Percentiles rank a stretch among this genome's conserved stretches.
Conservation (phyloP, 2,888 invertebrate genomes). For the Tuta absoluta region DNA sequence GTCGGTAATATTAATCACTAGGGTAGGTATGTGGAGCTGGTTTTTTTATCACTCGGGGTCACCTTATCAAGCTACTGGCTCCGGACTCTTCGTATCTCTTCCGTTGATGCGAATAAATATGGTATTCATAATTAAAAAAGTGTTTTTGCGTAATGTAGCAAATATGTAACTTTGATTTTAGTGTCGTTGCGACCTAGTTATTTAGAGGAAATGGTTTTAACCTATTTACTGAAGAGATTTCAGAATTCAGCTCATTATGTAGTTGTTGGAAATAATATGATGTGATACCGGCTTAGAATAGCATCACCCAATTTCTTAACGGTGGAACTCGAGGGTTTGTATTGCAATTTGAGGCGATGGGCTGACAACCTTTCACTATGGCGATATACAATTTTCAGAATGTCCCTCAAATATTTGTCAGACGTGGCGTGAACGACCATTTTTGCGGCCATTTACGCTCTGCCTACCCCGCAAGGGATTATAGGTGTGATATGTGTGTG, state of each 20-base stretch:
- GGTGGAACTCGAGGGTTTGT: too few species aligned
- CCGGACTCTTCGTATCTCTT: slow-evolving; percentile 11
- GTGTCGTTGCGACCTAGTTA: neutral
- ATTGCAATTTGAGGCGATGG: too few species aligned
- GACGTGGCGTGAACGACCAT: too few species aligned
- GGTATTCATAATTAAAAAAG: neutral
- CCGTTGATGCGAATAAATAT: slow-evolving; percentile 5
- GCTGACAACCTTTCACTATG: too few species aligned
- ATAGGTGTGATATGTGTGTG: too few species aligned
- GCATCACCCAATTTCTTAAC: too few species aligned
- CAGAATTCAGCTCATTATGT: neutral
- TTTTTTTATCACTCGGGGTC: slow-evolving; percentile 10
- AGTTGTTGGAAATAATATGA: neutral
- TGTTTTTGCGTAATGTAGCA: slow-evolving; percentile 3
- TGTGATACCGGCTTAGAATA: too few species aligned
- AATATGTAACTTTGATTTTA: neutral
- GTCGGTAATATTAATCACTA: neutral
- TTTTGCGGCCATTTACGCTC: too few species aligned
- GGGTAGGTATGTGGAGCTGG: neutral
- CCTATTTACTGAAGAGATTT: neutral
- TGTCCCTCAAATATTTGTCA: too few species aligned
- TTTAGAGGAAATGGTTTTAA: neutral
- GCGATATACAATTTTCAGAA: too few species aligned
- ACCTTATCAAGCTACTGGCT: slow-evolving; percentile 3
- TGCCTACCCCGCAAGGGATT: too few species aligned